Percentiles rank a stretch among this genome's conserved stretches.
Conservation (phyloP, 2,888 invertebrate species). For the Eristalinus sepulchralis region DNA sequence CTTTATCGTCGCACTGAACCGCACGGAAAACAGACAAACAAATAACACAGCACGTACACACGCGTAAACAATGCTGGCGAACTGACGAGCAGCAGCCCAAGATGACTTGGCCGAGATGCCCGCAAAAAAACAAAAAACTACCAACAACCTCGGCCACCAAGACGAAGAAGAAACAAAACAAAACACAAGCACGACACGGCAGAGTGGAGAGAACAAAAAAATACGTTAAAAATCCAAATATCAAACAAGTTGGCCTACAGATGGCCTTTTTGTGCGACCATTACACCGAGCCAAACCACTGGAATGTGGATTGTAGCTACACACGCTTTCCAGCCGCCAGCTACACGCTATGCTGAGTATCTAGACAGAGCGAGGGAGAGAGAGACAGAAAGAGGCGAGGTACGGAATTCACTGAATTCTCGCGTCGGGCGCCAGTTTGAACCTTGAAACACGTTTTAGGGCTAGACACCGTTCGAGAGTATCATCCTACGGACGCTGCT, state of each 20-base stretch:
- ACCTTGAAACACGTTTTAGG: slow-evolving; percentile 53
- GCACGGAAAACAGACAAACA: slow-evolving; percentile 18
- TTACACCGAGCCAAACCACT: slow-evolving; percentile 52
- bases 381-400: background rate
- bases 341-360: slow-evolving; percentile 7
- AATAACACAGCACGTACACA: slow-evolving; percentile 7
- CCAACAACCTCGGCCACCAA: background rate
- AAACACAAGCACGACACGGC: background rate
- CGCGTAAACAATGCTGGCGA: slow-evolving; percentile 32
- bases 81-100: background rate
- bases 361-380: background rate
- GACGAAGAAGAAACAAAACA: background rate
- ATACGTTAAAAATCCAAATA: slow-evolving; percentile 61
- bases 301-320: slow-evolving; percentile 62
- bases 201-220: slow-evolving; percentile 7
- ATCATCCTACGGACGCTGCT: slow-evolving; percentile 52
- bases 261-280: slow-evolving; percentile 61
- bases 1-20: slow-evolving; percentile 13
- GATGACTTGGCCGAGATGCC: background rate
- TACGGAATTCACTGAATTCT: slow-evolving; percentile 40
- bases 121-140: slow-evolving; percentile 4
- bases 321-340: slow-evolving; percentile 9
- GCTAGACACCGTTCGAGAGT: slow-evolving; percentile 13
- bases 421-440: slow-evolving; percentile 60
- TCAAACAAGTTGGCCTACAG: slow-evolving; percentile 70